Evolutionary conservation across 2,113 vertebrate species (phyloP), one percentile per base, ranked within the genome.

Genomic region (Puma concolor): DNA sequence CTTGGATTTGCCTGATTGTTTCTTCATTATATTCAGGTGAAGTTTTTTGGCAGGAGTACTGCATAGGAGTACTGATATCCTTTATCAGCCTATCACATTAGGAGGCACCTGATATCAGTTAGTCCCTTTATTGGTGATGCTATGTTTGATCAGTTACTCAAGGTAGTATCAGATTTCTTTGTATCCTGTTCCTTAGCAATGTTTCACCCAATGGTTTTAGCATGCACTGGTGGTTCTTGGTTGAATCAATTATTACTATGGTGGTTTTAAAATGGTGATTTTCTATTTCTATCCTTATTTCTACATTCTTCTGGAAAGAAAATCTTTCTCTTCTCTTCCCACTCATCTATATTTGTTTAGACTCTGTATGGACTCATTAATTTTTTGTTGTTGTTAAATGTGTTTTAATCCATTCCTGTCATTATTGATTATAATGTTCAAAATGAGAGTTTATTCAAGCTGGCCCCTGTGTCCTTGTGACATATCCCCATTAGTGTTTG

Each of bases 211-310:
- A 8, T 69, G 16, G 36, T 76, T 84, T 80, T 63, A 54, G 87
- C 54, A 48, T 80, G 38, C 19, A 41, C n/a, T 63, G 44, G 66
- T 74, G 57, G 64, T 88, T 74, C 50, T 80, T 74, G 12, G 19
- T 41, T 74, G 76, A 93, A 66, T 81, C 71, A 85, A 0, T 88
- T 48, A 83, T 83, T 82, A 71, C 48, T 41, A 29, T 76, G 36
- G 57, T 80, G n/a, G 33, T 79, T 81, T 91, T 80, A 54, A 81
- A 94, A 44, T 63, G 77, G 57, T 44, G 44, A 67, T 50, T 96
- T 94, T 92, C 82, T 95, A 63, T 91, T 96, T 92, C 60, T 89
- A 44, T 27, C 23, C 23, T 93, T 90, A 64, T 76, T 48, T 84
- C 84, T 94, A 33, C 25, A 17, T 92, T 90, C 48, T 96, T 94